phyloP scores from a whole-genome alignment of 2,113 vertebrate genomes.

The Thermophis baileyi region DNA sequence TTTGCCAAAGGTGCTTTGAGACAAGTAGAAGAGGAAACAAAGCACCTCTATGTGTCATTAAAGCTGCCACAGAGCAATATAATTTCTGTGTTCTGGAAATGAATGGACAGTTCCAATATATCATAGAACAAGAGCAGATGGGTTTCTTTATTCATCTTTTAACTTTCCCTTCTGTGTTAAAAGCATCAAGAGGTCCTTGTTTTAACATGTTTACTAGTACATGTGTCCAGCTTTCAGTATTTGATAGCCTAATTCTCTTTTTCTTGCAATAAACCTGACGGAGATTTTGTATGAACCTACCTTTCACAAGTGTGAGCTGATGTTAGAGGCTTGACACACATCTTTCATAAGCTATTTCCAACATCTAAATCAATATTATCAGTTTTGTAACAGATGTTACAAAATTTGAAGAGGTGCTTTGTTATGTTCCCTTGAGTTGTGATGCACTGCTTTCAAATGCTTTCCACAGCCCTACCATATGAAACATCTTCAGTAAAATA shows the following conservation, averaged over 20 bases:
- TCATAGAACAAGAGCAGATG: background rate
- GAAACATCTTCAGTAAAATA: constrained; percentile 28
- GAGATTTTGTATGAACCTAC: background rate
- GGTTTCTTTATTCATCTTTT: background rate
- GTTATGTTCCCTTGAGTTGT: background rate
- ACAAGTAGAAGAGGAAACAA: background rate
- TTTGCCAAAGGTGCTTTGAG: background rate
- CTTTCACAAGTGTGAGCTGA: background rate
- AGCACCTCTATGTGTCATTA: background rate
- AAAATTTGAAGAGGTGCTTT: background rate
- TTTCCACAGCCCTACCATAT: background rate
- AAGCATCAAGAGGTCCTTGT: background rate
- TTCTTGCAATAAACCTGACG: background rate
- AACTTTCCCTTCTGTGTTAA: background rate
- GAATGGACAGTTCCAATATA: background rate
- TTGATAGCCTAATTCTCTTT: background rate
- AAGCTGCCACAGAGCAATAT: background rate
- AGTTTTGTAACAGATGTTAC: background rate
- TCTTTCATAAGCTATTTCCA: background rate
- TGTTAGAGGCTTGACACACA: background rate
- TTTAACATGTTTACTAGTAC: background rate
- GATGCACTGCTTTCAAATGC: background rate
- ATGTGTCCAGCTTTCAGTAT: background rate
- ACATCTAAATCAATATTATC: background rate
- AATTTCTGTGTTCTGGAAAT: background rate